Evolutionary conservation across 2,888 invertebrate genomes (phyloP).

Genomic region (Aspidiotus destructor): DNA sequence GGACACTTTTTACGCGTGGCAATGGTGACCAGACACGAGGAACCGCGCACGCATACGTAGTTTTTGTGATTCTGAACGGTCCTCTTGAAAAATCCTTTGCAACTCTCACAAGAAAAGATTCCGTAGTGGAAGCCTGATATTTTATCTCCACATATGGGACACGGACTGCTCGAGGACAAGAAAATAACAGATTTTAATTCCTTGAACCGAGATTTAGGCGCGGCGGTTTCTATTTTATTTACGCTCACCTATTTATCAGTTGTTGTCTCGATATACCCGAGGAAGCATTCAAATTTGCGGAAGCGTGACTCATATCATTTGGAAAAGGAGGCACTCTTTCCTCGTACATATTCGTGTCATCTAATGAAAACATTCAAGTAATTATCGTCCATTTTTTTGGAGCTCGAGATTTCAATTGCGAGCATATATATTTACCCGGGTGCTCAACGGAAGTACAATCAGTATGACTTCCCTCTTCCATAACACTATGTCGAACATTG

Average conservation of each 20-base stretch:
- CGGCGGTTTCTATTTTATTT: neutral
- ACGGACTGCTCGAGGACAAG: conserved; percentile 55
- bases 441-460: conserved; percentile 17
- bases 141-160: conserved; percentile 90
- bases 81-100: conserved; percentile 95
- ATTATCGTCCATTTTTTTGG: neutral
- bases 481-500: conserved; percentile 29
- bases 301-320: conserved; percentile 41
- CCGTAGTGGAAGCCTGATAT: conserved; percentile 97
- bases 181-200: conserved; percentile 4
- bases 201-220: too few species aligned
- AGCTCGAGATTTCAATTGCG: neutral
- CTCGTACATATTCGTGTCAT: conserved; percentile 36
- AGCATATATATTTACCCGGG: neutral
- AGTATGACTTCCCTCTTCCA: conserved; percentile 33
- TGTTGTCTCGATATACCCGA: conserved; percentile 79
- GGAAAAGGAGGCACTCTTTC: conserved; percentile 40
- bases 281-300: conserved; percentile 48
- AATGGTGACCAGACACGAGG: conserved; percentile 83
- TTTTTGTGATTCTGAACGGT: conserved; percentile 98
- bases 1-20: conserved; percentile 94
- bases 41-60: conserved; percentile 84
- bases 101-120: conserved; percentile 94
- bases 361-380: neutral
- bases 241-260: conserved; percentile 59